Percentiles rank a stretch among this genome's conserved stretches.
Conservation (phyloP, 2,797 vertebrate species). For the Acanthis flammea region DNA sequence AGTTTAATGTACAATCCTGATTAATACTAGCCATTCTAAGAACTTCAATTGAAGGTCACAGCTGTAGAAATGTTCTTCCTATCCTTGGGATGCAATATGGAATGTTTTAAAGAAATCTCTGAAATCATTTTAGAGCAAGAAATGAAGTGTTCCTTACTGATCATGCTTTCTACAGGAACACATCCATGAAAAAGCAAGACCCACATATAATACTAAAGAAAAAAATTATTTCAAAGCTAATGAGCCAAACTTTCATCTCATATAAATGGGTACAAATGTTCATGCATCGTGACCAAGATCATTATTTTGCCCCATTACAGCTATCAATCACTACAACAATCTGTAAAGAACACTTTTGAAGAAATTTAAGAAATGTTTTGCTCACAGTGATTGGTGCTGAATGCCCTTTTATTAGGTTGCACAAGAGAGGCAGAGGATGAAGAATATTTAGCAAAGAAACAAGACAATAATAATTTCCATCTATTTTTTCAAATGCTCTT, state of each 20-base stretch:
- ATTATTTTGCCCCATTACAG: neutral
- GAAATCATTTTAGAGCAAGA: neutral
- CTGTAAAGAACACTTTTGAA: neutral
- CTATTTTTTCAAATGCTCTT: neutral
- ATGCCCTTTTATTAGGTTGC: neutral
- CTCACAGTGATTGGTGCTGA: neutral
- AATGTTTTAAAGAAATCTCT: neutral
- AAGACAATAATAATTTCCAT: conserved; percentile 14
- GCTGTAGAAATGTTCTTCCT: neutral
- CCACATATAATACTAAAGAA: neutral
- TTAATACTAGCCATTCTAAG: neutral
- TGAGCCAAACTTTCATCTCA: neutral
- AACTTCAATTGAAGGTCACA: neutral
- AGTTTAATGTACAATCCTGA: neutral
- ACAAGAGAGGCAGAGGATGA: neutral
- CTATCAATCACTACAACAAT: neutral
- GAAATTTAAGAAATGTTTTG: neutral
- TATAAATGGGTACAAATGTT: neutral
- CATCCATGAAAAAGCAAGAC: neutral
- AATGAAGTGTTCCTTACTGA: neutral
- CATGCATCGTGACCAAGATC: neutral
- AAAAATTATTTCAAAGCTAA: neutral
- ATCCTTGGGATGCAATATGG: neutral
- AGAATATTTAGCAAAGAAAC: neutral
- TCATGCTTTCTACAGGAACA: neutral